phyloP scores from a whole-genome alignment of 2,113 vertebrate genomes.

The Bambusicola thoracicus region DNA sequence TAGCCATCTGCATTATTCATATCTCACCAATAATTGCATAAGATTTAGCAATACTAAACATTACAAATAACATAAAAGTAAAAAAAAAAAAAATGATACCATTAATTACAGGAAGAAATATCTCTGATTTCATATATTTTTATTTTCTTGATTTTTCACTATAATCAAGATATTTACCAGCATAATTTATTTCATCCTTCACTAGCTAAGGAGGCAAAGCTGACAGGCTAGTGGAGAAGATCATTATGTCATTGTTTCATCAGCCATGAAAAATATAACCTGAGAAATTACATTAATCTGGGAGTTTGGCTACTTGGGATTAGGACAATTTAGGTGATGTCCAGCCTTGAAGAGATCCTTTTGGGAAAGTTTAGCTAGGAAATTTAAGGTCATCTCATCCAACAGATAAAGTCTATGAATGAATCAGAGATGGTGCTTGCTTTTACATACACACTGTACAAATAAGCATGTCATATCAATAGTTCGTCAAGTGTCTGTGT shows the following conservation, averaged over 20 bases:
- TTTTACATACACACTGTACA: neutral
- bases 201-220: neutral
- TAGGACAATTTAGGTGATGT: neutral
- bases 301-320: neutral
- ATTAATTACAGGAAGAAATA: neutral
- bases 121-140: neutral
- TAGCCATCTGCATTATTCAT: neutral
- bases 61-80: neutral
- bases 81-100: neutral
- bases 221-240: neutral
- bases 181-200: neutral
- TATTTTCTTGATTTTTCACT: neutral
- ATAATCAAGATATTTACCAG: neutral
- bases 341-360: neutral
- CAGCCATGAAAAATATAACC: neutral
- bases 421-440: neutral
- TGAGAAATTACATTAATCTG: slow-evolving; percentile 13
- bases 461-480: neutral
- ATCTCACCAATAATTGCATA: neutral
- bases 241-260: neutral
- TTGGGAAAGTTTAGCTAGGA: neutral
- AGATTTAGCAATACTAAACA: neutral
- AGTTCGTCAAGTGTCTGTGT: neutral
- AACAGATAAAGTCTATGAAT: neutral
- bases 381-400: neutral